Evolutionary conservation across 64 coral and sea anemone genomes (phyloP).

Genomic region (Stichodactyla helianthus): DNA sequence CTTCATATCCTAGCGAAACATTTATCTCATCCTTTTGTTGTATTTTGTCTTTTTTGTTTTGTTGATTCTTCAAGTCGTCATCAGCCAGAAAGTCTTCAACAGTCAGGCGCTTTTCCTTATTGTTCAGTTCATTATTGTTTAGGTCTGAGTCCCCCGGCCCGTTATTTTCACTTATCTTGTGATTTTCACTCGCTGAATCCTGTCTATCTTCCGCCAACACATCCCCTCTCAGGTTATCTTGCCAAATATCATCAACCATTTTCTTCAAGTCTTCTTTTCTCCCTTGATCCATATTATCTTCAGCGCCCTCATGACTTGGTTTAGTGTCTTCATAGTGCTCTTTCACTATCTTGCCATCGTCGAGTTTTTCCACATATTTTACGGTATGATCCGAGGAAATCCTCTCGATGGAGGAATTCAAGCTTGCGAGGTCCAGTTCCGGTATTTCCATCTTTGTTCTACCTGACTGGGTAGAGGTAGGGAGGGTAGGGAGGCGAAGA

Average conservation of each 20-base stretch:
- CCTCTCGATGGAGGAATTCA: neutral
- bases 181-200: neutral
- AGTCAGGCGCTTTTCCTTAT: conserved; percentile 4
- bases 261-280: neutral
- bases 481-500: neutral
- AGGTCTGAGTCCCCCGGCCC: neutral
- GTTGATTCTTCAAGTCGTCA: neutral
- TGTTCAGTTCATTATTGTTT: neutral
- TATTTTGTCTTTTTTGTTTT: neutral
- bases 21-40: neutral
- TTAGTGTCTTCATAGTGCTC: neutral
- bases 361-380: neutral
- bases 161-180: neutral
- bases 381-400: neutral
- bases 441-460: neutral
- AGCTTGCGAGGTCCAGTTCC: neutral
- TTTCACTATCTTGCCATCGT: neutral
- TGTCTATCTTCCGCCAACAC: neutral
- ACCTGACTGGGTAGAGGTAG: neutral
- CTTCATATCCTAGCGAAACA: neutral
- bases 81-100: neutral
- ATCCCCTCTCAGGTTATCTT: conserved; percentile 3
- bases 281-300: neutral
- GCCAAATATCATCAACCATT: conserved; percentile 4
- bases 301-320: neutral